Evolutionary conservation across 2,113 vertebrate genomes (phyloP).

Genomic region (Rhynchomys soricoides): DNA sequence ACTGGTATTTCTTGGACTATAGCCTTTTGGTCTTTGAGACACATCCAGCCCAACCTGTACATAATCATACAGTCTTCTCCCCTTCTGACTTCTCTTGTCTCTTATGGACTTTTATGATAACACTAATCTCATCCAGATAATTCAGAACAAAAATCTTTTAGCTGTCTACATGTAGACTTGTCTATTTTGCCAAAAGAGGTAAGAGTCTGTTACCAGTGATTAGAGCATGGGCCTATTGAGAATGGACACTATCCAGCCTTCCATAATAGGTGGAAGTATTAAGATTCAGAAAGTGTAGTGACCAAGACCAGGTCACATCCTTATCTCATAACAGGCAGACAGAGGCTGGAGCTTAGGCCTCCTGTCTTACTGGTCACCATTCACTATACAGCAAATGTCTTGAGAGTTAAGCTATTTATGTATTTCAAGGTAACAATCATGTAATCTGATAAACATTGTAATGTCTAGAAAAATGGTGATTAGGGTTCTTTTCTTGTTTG

Average conservation of each 20-base stretch:
- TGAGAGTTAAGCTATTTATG: background rate
- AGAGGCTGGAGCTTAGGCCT: background rate
- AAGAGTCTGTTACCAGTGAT: background rate
- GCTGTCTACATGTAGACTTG: background rate
- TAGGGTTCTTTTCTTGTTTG: background rate
- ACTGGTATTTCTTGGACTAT: background rate
- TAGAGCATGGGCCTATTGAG: background rate
- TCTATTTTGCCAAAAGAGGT: background rate
- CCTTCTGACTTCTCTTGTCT: background rate
- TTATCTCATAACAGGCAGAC: background rate
- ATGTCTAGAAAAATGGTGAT: background rate
- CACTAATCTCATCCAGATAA: background rate
- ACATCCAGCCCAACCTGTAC: background rate
- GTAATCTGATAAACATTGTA: conserved; percentile 26
- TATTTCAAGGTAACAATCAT: conserved; percentile 33
- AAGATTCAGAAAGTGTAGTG: conserved; percentile 25
- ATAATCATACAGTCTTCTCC: background rate
- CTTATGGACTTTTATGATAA: background rate
- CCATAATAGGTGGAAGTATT: background rate
- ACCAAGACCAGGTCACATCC: background rate
- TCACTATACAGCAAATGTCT: conserved; percentile 1
- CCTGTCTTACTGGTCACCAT: background rate
- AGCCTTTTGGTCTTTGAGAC: background rate
- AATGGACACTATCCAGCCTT: background rate
- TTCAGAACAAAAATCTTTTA: background rate